A percentile compares a stretch with the other conserved stretches of the same genome.
Evolutionary conservation across 1,140 invertebrate species (phyloP).

Genomic region (Reticulitermes speratus): DNA sequence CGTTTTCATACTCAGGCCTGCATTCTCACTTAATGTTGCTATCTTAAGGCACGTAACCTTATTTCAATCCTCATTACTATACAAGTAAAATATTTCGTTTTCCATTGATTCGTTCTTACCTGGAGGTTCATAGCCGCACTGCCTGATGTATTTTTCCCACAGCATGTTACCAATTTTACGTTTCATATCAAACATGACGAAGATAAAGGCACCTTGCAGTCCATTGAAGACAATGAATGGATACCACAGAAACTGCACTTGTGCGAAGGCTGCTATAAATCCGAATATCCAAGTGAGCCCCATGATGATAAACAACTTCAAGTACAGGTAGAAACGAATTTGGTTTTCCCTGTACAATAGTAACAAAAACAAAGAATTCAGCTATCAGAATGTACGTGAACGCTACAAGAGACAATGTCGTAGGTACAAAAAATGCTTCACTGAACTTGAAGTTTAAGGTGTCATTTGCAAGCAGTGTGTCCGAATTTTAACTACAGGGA

Average conservation of each 20-base stretch:
- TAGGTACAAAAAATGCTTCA: too few relatives aligned
- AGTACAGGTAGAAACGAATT: constrained; percentile 48
- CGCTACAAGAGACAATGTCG: too few relatives aligned
- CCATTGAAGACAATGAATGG: constrained; percentile 51
- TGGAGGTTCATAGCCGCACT: neutral
- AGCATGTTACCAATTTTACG: constrained; percentile 42
- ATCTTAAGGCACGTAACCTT: too few relatives aligned
- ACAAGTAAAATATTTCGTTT: too few relatives aligned
- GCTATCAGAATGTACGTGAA: too few relatives aligned
- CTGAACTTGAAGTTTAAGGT: too few relatives aligned
- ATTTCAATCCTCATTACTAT: too few relatives aligned
- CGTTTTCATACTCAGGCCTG: too few relatives aligned
- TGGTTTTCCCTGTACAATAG: constrained; percentile 37
- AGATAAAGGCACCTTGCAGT: constrained; percentile 52
- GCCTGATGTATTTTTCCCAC: constrained; percentile 34
- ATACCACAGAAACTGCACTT: constrained; percentile 43
- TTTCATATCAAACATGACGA: constrained; percentile 51
- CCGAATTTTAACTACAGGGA: too few relatives aligned
- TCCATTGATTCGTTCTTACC: neutral
- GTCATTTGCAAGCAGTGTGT: too few relatives aligned
- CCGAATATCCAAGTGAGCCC: constrained; percentile 54
- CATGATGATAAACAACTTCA: constrained; percentile 53
- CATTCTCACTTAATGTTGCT: too few relatives aligned
- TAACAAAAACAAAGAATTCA: too few relatives aligned
- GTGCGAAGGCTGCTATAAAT: constrained; percentile 45